These are phyloP conservation scores for Acholoe squamosa DNA, from an alignment of 2,888 invertebrate genomes.

Conservation along the genomic window DNA sequence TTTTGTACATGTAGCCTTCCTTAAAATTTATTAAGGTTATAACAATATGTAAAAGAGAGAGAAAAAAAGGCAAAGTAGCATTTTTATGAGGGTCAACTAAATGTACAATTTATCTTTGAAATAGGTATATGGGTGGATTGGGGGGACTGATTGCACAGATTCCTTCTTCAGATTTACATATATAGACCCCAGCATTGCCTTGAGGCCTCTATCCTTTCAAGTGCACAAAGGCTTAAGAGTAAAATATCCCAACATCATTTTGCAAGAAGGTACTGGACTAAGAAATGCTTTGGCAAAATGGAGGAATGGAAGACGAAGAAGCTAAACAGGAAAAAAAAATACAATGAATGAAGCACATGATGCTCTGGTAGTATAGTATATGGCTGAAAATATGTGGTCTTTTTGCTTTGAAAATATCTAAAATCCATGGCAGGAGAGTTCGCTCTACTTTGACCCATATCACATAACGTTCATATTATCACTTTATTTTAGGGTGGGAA, in stretches of 20 bases:
- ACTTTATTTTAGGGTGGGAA: neutral
- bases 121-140: neutral
- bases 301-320: constrained; percentile 53
- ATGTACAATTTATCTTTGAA: neutral
- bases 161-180: too few relatives aligned
- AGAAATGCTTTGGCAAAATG: constrained; percentile 56
- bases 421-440: constrained; percentile 39
- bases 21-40: too few relatives aligned
- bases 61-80: too few relatives aligned
- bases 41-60: too few relatives aligned
- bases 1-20: too few relatives aligned
- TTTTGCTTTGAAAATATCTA: neutral
- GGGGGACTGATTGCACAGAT: too few relatives aligned
- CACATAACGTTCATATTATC: constrained; percentile 31
- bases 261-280: constrained; percentile 40
- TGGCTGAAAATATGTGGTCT: neutral
- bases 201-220: neutral
- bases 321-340: constrained; percentile 31
- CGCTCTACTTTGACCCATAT: neutral
- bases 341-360: constrained; percentile 31
- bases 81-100: too few relatives aligned
- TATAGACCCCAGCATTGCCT: neutral
- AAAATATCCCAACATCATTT: constrained; percentile 36
- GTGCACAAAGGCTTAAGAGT: constrained; percentile 13
- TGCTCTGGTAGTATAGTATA: neutral